Percentiles rank a stretch among this genome's conserved stretches.
Evolutionary conservation across 2,888 invertebrate genomes (phyloP).

Genomic region (Drosophila leonis): DNA sequence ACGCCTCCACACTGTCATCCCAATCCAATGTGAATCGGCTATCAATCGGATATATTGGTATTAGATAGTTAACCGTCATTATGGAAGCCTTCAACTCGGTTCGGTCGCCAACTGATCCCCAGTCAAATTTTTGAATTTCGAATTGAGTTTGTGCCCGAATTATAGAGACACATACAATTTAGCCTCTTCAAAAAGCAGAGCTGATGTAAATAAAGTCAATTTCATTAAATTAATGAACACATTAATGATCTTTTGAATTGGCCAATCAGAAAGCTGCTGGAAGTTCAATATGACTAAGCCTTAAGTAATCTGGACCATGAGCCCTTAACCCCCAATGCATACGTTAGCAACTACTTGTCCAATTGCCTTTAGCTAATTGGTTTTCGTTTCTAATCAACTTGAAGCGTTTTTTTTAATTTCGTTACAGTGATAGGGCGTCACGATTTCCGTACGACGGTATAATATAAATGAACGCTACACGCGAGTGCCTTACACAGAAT

Average conservation of each 20-base stretch:
- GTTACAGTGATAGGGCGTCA: constrained; percentile 22
- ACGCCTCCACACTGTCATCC: constrained; percentile 34
- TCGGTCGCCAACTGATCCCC: constrained; percentile 24
- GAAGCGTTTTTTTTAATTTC: not conserved
- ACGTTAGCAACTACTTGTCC: not conserved
- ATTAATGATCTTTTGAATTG: not conserved
- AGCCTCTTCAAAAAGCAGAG: not conserved
- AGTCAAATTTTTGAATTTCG: constrained; percentile 34
- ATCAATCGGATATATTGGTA: constrained; percentile 6
- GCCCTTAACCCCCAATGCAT: not conserved
- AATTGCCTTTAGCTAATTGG: not conserved
- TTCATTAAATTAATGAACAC: not conserved
- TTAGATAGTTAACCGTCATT: constrained; percentile 15
- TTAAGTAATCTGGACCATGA: not conserved
- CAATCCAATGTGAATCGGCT: constrained; percentile 16
- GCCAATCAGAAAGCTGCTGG: not conserved
- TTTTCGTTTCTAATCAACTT: constrained; percentile 20
- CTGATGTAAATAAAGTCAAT: not conserved
- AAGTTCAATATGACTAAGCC: no score
- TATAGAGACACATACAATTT: not conserved
- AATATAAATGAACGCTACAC: constrained; percentile 22
- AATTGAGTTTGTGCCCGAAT: constrained; percentile 15
- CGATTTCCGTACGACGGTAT: not conserved
- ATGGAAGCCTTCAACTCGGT: constrained; percentile 1
- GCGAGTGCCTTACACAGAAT: not conserved